A percentile compares a stretch with the other conserved stretches of the same genome.
Evolutionary conservation across 2,888 invertebrate species (phyloP).

Genomic region (Ischnura elegans): DNA sequence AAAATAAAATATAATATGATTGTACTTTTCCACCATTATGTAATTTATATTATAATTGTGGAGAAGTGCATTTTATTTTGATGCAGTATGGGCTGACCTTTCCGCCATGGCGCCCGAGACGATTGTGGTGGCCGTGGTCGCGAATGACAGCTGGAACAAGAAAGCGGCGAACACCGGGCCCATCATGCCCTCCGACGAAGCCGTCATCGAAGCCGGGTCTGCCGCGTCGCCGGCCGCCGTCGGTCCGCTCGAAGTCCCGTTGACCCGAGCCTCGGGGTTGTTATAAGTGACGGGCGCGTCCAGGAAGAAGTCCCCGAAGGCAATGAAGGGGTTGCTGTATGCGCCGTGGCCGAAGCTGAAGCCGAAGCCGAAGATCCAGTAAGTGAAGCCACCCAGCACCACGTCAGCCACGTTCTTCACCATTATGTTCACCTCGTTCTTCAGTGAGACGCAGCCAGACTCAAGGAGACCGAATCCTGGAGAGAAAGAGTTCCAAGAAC

Average conservation of each 20-base stretch:
- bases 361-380: conserved; percentile 97
- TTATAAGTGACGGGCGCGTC: conserved; percentile 84
- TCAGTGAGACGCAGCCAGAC: conserved; percentile 94
- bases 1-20: too few relatives aligned
- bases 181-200: conserved; percentile 84
- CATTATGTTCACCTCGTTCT: conserved; percentile 98
- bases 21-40: too few relatives aligned
- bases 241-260: neutral
- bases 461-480: conserved; percentile 96
- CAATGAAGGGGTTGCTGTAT: conserved; percentile 89
- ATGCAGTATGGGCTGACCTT: conserved; percentile 83
- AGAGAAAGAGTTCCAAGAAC: too few relatives aligned
- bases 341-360: conserved; percentile 90
- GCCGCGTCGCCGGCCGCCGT: conserved; percentile 75
- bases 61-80: too few relatives aligned
- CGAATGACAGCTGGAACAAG: conserved; percentile 93
- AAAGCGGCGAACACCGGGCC: conserved; percentile 93
- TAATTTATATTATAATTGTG: too few relatives aligned
- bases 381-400: conserved; percentile 93
- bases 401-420: conserved; percentile 98
- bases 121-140: conserved; percentile 94
- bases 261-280: neutral
- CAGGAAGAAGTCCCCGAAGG: conserved; percentile 90
- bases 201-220: conserved; percentile 75
- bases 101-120: conserved; percentile 98